These are phyloP conservation scores for Cyphomyrus discorhynchus DNA, from an alignment of 2,113 vertebrate species.

Conservation along the genomic window DNA sequence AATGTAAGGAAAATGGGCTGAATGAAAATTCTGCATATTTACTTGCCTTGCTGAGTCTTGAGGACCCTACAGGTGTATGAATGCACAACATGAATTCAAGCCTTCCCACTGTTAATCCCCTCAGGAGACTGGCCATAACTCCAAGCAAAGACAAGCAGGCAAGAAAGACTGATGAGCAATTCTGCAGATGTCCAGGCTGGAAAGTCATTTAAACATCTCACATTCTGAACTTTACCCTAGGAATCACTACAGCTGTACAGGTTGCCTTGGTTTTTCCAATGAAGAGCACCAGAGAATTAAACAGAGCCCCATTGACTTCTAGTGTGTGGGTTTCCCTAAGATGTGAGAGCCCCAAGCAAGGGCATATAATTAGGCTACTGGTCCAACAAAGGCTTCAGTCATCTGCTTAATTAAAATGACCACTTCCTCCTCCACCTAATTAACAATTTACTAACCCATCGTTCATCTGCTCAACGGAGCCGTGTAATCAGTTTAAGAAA, in stretches of 20 bases:
- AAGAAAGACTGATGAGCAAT: background rate
- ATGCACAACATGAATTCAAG: background rate
- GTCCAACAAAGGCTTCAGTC: conserved; percentile 15
- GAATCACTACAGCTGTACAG: background rate
- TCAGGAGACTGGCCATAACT: background rate
- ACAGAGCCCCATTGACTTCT: background rate
- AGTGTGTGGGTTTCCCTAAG: background rate
- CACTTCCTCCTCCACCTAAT: conserved; percentile 11
- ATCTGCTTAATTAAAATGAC: conserved; percentile 24
- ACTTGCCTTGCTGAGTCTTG: background rate
- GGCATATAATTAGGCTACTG: background rate
- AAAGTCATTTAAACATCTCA: background rate
- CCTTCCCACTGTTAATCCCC: background rate
- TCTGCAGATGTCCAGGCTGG: background rate
- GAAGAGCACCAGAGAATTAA: background rate
- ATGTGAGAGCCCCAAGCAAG: background rate
- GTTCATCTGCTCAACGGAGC: conserved; percentile 4
- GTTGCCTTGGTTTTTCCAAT: background rate
- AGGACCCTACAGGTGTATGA: background rate
- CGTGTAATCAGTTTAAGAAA: conserved; percentile 18
- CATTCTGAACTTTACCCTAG: background rate
- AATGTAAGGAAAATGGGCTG: background rate
- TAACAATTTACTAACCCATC: conserved; percentile 26
- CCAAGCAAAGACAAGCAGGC: background rate
- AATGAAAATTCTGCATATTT: background rate